Conservation (phyloP, 2,888 invertebrate genomes). For the Archips xylosteana region DNA sequence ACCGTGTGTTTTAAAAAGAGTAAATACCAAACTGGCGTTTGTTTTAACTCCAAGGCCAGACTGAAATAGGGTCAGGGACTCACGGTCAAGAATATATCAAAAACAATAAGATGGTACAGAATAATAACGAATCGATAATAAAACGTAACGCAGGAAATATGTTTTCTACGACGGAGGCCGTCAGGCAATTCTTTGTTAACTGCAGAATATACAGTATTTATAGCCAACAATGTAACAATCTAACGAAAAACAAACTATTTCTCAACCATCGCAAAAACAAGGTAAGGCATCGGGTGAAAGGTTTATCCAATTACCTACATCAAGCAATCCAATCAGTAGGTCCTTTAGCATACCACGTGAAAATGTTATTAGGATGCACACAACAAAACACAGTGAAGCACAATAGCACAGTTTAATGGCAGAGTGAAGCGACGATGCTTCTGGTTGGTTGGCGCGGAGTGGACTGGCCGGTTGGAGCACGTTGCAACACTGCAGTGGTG, state of each 20-base stretch:
- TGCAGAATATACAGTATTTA: background rate
- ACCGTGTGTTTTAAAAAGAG: conserved; percentile 10
- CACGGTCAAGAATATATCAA: conserved; percentile 28
- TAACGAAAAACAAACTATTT: background rate
- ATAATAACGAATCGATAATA: background rate
- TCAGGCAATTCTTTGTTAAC: conserved; percentile 10
- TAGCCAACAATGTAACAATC: background rate
- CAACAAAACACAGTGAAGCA: conserved; percentile 19
- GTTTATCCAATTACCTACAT: conserved; percentile 4
- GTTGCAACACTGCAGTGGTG: conserved; percentile 70
- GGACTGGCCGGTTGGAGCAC: conserved; percentile 63
- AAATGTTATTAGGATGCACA: conserved; percentile 9
- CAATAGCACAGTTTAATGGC: conserved; percentile 12
- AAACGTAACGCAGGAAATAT: conserved; percentile 10
- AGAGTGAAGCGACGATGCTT: conserved; percentile 25
- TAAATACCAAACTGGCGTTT: conserved; percentile 3
- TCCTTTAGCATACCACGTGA: background rate
- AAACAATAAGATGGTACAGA: conserved; percentile 7
- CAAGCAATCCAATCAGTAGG: background rate
- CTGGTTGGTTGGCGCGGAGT: conserved; percentile 43
- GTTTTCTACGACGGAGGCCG: conserved; percentile 17
- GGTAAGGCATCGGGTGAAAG: background rate
- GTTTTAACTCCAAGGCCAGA: conserved; percentile 21
- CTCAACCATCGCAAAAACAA: background rate
- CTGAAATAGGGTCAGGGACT: conserved; percentile 15